Percentiles rank a stretch among this genome's conserved stretches.
phyloP scores from a whole-genome alignment of 2,797 vertebrate genomes.

The Coendou prehensilis region DNA sequence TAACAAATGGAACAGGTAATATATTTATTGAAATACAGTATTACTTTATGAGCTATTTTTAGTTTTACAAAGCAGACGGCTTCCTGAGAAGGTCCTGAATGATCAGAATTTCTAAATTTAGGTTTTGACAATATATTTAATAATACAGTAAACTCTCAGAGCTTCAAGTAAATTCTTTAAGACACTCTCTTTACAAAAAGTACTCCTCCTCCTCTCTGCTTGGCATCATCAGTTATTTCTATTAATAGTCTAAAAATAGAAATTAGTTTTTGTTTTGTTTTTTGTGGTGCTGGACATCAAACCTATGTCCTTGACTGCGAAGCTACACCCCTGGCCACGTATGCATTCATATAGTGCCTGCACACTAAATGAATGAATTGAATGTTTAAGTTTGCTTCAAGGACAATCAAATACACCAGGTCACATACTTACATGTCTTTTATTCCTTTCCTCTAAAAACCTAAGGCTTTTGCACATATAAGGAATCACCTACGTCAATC shows the following conservation, averaged over 20 bases:
- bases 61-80: constrained; percentile 39
- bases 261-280: neutral
- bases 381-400: neutral
- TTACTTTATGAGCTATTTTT: neutral
- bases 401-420: constrained; percentile 19
- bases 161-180: constrained; percentile 16
- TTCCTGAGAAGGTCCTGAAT: neutral
- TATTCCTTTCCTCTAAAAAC: constrained; percentile 21
- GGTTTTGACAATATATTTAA: neutral
- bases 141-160: constrained; percentile 23
- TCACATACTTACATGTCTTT: constrained; percentile 11
- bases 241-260: neutral
- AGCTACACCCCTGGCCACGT: too few species aligned
- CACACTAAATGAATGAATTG: neutral
- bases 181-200: neutral
- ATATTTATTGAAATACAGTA: neutral
- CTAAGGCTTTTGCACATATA: neutral
- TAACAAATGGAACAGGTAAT: neutral
- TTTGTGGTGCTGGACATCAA: neutral
- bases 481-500: neutral
- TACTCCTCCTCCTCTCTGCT: neutral
- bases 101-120: neutral
- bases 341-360: neutral
- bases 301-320: neutral
- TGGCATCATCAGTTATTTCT: neutral